Evolutionary conservation across 2,888 invertebrate genomes (phyloP).

Genomic region (Lumbricus terrestris): DNA sequence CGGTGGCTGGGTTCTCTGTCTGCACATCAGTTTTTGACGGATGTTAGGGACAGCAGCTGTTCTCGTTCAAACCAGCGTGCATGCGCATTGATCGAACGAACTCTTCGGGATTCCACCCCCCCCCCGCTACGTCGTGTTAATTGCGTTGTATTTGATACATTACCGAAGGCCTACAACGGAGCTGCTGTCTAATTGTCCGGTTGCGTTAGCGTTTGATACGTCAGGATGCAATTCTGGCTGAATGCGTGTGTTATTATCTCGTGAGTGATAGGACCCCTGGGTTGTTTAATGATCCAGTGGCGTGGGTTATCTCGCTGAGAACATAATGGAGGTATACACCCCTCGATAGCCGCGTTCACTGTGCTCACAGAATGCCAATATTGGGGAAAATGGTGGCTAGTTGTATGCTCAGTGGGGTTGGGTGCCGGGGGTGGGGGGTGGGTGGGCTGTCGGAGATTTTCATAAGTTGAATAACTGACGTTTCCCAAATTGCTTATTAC

Average conservation of each 20-base stretch:
- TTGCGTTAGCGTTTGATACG: not conserved
- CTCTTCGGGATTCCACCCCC: no score
- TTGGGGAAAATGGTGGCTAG: no score
- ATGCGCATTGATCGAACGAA: not conserved
- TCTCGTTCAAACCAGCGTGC: not conserved
- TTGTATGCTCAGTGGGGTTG: no score
- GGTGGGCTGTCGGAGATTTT: no score
- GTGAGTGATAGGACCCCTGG: not conserved
- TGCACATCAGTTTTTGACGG: not conserved
- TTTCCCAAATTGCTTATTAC: not conserved
- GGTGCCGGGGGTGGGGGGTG: no score
- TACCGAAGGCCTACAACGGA: no score
- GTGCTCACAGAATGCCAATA: no score
- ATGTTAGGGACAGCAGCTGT: not conserved
- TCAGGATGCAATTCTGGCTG: not conserved
- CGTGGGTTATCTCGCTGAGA: not conserved
- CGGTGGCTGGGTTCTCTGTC: not conserved
- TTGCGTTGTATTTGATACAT: not conserved
- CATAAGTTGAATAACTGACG: not conserved
- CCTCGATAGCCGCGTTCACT: no score
- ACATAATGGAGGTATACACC: not conserved
- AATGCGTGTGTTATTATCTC: not conserved
- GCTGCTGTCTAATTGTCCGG: not conserved
- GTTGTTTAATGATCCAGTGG: slow-evolving; percentile 3
- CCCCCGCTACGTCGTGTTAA: no score